Evolutionary conservation across 2,888 invertebrate species (phyloP), one percentile per base, ranked within the genome.

Genomic region (Andrena camellia): DNA sequence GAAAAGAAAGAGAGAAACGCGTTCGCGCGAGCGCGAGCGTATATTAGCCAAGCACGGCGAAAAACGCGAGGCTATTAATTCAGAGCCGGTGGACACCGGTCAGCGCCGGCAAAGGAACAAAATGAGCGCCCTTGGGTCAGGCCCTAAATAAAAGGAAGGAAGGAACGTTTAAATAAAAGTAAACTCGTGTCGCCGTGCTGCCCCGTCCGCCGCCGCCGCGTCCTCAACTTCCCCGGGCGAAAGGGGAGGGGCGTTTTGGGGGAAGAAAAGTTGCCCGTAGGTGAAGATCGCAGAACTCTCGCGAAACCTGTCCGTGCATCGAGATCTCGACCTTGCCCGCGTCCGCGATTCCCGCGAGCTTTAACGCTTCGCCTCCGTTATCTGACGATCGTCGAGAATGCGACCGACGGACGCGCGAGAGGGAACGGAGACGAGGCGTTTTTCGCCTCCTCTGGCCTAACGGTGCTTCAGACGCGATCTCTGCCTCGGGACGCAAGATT

Each of bases 141-240:
- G 90, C 91, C 92, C 92, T 92, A 93, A 93, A 93, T 93, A 93
- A 93, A 93, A 93, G 91, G 91, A 92, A 91, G 90, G 91, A 91
- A 91, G 91, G 91, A 92, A 92, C 92, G 92, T 93, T 93, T 93
- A 93, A 93, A 94, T 94, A 93, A 93, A 93, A 94, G 93, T 93
- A 93, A 93, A 93, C 91, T 93, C 93, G 93, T 93, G 93, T 93
- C 90, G 92, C 90, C 85, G 87, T 84, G 75, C 57, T 76, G 60
- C 68, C 42, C 79, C 69, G 42, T 67, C 52, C 59, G 77, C 62
- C 59, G 77, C 62, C 59, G 77, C 62, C 62, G 59, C 81, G 72
- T 72, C 50, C 74, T 79, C 75, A 73, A 60, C 81, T 74, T 82
- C 82, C 86, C 78, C 26, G 70, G 69, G 62, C 33, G 10, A 33